Base-by-base conservation (phyloP, 2,888 invertebrate genomes). In the Ennomos quercinarius region DNA sequence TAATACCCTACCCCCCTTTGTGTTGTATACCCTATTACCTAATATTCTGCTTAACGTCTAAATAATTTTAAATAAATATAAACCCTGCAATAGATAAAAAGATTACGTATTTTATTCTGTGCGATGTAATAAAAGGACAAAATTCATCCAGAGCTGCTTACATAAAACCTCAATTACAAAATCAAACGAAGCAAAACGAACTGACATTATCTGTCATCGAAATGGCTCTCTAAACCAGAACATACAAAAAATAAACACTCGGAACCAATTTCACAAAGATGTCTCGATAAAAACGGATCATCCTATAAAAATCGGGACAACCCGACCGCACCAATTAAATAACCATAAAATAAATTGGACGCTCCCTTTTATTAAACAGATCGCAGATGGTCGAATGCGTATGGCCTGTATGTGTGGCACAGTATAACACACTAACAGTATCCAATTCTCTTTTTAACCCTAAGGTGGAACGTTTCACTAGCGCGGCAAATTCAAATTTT, bases 271-370 rank as follows among this genome's bases (percentile, higher is more conserved):
- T 36, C 38, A 43, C 37, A 27, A 40, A 45, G 46, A 57, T 57
- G 52, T 49, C 53, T 37, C 58, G 58, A 59, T 59, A 59, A 59
- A 58, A 59, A 43, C 40, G 53, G 58, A 59, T 49, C 35, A 59
- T 54, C 53, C 49, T 17, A 49, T 59, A 59, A 59, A 59, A 52
- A 58, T 58, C 44, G 58, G 48, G 42, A 46, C 47, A 47, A 38
- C 34, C 58, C 58, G 38, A 59, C 58, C 58, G 49, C 57, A 17
- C 40, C 60, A 60, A 60, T 60, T 60, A 60, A 60, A 60, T 55
- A 60, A 60, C 46, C 60, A 55, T 60, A 51, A 60, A 60, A 43
- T 60, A 60, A 60, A 60, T 60, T 60, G 60, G 43, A 55, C 47
- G 13, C 48, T 37, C 43, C 48, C 42, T 56, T 27, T 60, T 60